Evolutionary conservation across 2,888 invertebrate genomes (phyloP), one percentile per base, ranked within the genome.

Genomic region (Drosophila atripex): DNA sequence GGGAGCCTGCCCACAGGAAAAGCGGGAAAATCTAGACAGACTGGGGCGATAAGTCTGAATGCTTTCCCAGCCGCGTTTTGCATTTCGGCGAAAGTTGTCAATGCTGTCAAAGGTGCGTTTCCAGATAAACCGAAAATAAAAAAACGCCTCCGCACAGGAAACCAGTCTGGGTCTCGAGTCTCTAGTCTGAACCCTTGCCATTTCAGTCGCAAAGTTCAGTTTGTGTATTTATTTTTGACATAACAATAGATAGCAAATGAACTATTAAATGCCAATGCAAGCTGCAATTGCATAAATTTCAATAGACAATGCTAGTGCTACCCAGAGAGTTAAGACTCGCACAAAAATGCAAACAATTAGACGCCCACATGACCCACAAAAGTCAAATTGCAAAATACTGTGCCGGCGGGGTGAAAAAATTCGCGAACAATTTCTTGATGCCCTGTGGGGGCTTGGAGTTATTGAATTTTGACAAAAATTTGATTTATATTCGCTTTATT

Each of bases 1-100:
- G 23, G 41, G 49, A 38, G 53, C 65, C 85, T 71, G 71, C 82
- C 80, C 87, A 87, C 80, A 77, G 87, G 70, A 80, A 77, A 78
- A 71, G 61, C 69, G 35, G 28, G 23, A 51, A 72, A 76, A 71
- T 53, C 54, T 60, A 74, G 79, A 66, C 86, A 58, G 86, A 64
- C 64, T 45, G 60, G 5, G 18, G 18, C 70, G 70, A 70, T 70
- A 71, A 61, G 63, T 77, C 66, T 71, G 59, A 78, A 78, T 39
- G 21, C 41, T 65, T 39, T n/a, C 41, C 25, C 69, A 71, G 82
- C 71, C 43, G 53, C 61, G 53, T 52, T 61, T 70, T 70, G 54
- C 54, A 54, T 70, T 71, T 55, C 45, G 70, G 70, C 63, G 70
- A 70, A 71, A 70, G 70, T 70, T 70, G 70, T 70, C 70, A 70